These are phyloP conservation scores for Nomada lathburiana DNA, from an alignment of 2,888 invertebrate species.

Conservation along the genomic window DNA sequence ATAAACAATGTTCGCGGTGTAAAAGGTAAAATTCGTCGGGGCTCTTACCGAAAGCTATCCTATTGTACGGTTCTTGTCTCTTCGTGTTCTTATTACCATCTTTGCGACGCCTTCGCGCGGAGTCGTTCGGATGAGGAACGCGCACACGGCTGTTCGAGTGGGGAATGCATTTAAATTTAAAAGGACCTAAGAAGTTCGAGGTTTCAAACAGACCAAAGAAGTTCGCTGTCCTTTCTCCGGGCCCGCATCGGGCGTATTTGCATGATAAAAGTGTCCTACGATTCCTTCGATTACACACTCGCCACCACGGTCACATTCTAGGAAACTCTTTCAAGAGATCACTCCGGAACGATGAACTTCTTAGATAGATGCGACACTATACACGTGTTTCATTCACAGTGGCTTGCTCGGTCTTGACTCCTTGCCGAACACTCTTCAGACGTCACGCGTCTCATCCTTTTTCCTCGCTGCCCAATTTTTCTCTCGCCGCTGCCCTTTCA, in stretches of 20 bases:
- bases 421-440: conserved; percentile 37
- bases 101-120: conserved; percentile 20
- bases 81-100: conserved; percentile 40
- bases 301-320: conserved; percentile 65
- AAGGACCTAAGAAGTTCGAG: conserved; percentile 69
- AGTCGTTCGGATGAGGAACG: conserved; percentile 37
- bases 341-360: conserved; percentile 69
- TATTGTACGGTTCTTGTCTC: background rate
- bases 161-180: conserved; percentile 73
- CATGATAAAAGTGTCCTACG: conserved; percentile 74
- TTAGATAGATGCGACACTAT: conserved; percentile 71
- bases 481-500: background rate
- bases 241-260: conserved; percentile 68
- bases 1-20: background rate
- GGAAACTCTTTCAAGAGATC: conserved; percentile 69
- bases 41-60: conserved; percentile 1
- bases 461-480: conserved; percentile 28
- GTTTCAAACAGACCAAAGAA: conserved; percentile 71
- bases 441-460: conserved; percentile 49
- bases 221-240: conserved; percentile 62
- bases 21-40: background rate
- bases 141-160: conserved; percentile 22
- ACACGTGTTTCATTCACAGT: conserved; percentile 71
- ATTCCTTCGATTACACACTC: conserved; percentile 76
- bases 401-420: conserved; percentile 20